Evolutionary conservation across 2,888 invertebrate genomes (phyloP).

Genomic region (Iselma pallidipennis): DNA sequence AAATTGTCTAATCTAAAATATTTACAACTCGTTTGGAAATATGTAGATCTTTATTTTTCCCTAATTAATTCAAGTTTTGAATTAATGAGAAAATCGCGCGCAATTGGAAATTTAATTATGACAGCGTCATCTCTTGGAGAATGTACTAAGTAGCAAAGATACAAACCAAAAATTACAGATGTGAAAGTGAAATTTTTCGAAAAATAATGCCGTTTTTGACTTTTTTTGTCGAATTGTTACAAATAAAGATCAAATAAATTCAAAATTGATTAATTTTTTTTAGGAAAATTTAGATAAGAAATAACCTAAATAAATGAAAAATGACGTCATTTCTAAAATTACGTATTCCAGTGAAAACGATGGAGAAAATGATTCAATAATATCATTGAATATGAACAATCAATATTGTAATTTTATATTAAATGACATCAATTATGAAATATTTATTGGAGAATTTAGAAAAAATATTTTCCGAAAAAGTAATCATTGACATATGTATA

Average conservation of each 20-base stretch:
- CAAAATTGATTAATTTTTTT: background rate
- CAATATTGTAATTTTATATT: background rate
- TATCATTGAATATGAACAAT: background rate
- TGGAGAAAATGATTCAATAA: background rate
- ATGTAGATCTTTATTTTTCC: too few species aligned
- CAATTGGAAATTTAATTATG: slow-evolving; percentile 1
- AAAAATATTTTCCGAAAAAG: background rate
- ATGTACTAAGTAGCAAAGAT: background rate
- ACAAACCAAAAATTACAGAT: slow-evolving; percentile 2
- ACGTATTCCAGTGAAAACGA: background rate
- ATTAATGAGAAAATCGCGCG: background rate
- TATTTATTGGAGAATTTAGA: background rate
- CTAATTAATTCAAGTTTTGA: background rate
- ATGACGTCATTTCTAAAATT: slow-evolving; percentile 18
- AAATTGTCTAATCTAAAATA: too few species aligned
- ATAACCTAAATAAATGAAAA: background rate
- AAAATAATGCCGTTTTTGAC: background rate
- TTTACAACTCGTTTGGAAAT: too few species aligned
- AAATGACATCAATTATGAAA: background rate
- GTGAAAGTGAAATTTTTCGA: background rate
- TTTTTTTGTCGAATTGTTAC: background rate
- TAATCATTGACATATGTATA: too few species aligned
- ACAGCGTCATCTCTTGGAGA: slow-evolving; percentile 14
- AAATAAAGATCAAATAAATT: background rate
- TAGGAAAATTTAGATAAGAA: background rate